Conservation (phyloP, 2,888 invertebrate genomes). For the Cerastis rubricosa region DNA sequence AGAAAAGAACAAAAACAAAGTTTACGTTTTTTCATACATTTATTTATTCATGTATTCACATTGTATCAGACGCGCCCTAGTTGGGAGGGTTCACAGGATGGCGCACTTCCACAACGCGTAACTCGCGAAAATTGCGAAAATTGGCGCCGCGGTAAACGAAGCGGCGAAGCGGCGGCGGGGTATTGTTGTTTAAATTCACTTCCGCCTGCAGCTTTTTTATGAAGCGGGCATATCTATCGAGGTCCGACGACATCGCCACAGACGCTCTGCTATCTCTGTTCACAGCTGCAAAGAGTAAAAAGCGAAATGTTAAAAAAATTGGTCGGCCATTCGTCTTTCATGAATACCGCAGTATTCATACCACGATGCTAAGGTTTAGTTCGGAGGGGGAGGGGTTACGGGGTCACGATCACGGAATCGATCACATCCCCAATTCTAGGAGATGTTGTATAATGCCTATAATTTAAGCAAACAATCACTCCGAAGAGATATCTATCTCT, state of each 20-base stretch:
- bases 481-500: neutral
- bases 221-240: constrained; percentile 7
- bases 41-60: constrained; percentile 6
- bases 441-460: neutral
- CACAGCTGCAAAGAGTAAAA: neutral
- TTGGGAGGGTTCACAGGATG: neutral
- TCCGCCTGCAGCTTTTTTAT: neutral
- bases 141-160: neutral
- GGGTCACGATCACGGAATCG: neutral
- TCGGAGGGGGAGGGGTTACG: neutral
- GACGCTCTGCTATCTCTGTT: neutral
- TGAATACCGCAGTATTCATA: neutral
- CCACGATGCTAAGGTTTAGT: neutral
- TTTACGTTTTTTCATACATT: neutral
- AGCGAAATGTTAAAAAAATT: neutral
- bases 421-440: neutral
- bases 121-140: neutral
- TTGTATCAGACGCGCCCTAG: too few species aligned
- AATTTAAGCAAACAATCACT: neutral
- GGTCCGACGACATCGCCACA: constrained; percentile 27
- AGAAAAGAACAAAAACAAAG: neutral
- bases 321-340: neutral
- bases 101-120: neutral
- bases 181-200: neutral
- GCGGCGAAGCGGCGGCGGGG: neutral